A percentile compares a stretch with the other conserved stretches of the same genome.
phyloP scores from a whole-genome alignment of 2,888 invertebrate genomes.

The Drymonia ruficornis region DNA sequence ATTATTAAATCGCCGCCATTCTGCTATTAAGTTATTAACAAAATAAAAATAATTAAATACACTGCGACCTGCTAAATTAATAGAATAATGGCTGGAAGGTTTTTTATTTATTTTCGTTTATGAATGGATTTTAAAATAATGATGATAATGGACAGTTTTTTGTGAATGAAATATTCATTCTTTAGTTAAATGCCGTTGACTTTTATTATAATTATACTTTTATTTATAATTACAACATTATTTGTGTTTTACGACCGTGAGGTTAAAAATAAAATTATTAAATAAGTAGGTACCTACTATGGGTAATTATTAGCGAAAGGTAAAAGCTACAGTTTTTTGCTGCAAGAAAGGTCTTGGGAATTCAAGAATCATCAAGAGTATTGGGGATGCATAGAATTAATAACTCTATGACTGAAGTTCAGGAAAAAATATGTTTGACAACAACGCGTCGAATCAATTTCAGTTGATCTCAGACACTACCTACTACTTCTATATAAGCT shows the following conservation, averaged over 20 bases:
- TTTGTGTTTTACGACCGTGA: background rate
- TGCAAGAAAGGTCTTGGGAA: too few relatives aligned
- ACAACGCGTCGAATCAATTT: too few relatives aligned
- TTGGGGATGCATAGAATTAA: too few relatives aligned
- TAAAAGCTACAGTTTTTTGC: too few relatives aligned
- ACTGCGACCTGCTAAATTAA: slow-evolving; percentile 31
- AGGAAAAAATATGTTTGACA: too few relatives aligned
- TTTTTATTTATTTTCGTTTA: slow-evolving; percentile 3
- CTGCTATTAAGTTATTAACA: slow-evolving; percentile 33
- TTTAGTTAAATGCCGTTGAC: background rate
- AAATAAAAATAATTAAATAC: slow-evolving; percentile 21
- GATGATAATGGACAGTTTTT: slow-evolving; percentile 12
- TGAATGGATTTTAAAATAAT: background rate
- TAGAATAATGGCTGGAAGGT: slow-evolving; percentile 34
- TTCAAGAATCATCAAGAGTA: too few relatives aligned
- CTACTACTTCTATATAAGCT: too few relatives aligned
- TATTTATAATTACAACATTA: background rate
- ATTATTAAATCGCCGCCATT: slow-evolving; percentile 30
- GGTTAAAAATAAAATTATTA: too few relatives aligned
- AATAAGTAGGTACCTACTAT: too few relatives aligned
- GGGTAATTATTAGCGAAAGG: too few relatives aligned
- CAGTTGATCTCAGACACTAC: too few relatives aligned
- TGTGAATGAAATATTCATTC: slow-evolving; percentile 22
- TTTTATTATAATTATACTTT: background rate
- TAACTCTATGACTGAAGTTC: too few relatives aligned